Percentiles rank a stretch among this genome's conserved stretches.
Evolutionary conservation across 2,888 invertebrate genomes (phyloP).

Genomic region (Melanchra persicariae): DNA sequence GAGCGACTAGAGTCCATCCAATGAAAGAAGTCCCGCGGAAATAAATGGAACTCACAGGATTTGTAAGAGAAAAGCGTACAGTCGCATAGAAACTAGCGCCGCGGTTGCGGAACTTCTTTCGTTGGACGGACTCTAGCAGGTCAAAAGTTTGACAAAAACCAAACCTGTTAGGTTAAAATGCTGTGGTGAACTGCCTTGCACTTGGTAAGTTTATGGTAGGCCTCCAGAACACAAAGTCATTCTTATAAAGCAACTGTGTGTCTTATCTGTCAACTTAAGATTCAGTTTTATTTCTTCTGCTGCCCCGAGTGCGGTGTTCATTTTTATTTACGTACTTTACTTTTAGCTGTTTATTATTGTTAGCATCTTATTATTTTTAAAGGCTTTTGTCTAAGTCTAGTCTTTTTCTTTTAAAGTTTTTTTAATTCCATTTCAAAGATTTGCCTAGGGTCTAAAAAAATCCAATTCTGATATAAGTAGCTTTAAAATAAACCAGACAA

Average conservation of each 20-base stretch:
- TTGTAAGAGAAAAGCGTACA: too few relatives aligned
- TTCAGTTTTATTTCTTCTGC: slow-evolving; percentile 50
- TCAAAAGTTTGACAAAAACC: too few relatives aligned
- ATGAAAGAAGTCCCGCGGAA: too few relatives aligned
- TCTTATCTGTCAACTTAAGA: slow-evolving; percentile 64
- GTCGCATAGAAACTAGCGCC: too few relatives aligned
- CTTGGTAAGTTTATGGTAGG: too few relatives aligned
- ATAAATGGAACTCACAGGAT: too few relatives aligned
- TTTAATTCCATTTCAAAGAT: not conserved
- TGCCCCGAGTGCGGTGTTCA: slow-evolving; percentile 33
- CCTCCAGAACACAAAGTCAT: slow-evolving; percentile 65
- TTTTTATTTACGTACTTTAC: slow-evolving; percentile 43
- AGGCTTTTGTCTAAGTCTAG: not conserved
- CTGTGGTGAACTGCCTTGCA: too few relatives aligned
- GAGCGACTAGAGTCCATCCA: too few relatives aligned
- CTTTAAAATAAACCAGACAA: not conserved
- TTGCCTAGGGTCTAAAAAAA: not conserved
- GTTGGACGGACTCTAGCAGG: too few relatives aligned
- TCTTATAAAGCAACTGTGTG: slow-evolving; percentile 61
- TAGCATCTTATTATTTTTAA: slow-evolving; percentile 15
- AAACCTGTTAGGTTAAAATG: too few relatives aligned
- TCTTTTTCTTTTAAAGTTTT: not conserved
- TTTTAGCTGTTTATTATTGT: slow-evolving; percentile 29
- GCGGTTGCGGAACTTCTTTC: too few relatives aligned
- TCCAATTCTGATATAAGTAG: not conserved